Evolutionary conservation across 2,797 vertebrate genomes (phyloP).

Genomic region (Parauchenoglanis ngamensis): DNA sequence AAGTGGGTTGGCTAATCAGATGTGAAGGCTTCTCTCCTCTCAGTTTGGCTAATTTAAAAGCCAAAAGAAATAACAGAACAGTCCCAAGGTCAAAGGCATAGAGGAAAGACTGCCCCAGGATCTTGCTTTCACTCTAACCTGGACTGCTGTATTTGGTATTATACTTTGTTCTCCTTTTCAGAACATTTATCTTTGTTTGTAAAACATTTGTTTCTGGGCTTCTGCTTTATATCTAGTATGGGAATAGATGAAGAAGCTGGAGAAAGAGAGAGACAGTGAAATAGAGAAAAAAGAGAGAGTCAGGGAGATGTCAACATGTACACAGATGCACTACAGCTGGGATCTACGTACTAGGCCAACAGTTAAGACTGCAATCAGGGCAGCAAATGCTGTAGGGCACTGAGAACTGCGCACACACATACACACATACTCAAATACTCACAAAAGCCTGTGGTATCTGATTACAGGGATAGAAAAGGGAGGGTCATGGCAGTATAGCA

Average conservation of each 20-base stretch:
- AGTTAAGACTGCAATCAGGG: constrained; percentile 50
- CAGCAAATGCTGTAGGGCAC: constrained; percentile 46
- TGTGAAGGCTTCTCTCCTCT: constrained; percentile 1
- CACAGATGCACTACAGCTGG: constrained; percentile 74
- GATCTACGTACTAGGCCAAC: constrained; percentile 55
- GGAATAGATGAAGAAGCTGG: neutral
- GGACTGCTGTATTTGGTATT: neutral
- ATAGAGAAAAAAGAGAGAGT: constrained; percentile 19
- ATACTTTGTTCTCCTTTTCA: constrained; percentile 10
- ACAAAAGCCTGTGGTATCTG: constrained; percentile 33
- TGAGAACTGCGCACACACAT: constrained; percentile 9
- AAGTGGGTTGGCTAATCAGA: constrained; percentile 57
- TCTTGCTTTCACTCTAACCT: no score
- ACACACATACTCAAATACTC: neutral
- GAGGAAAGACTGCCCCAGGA: neutral
- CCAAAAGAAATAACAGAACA: constrained; percentile 34
- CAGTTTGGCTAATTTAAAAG: constrained; percentile 59
- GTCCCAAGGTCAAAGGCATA: constrained; percentile 31
- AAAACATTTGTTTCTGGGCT: constrained; percentile 28
- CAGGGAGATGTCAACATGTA: constrained; percentile 56
- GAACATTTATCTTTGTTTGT: constrained; percentile 37
- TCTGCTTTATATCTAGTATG: constrained; percentile 9
- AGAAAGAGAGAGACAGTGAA: constrained; percentile 5
- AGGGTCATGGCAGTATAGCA: constrained; percentile 8
- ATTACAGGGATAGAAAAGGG: constrained; percentile 30